A percentile compares a stretch with the other conserved stretches of the same genome.
Evolutionary conservation across 2,113 vertebrate species (phyloP).

Genomic region (Ploceus nigricollis): DNA sequence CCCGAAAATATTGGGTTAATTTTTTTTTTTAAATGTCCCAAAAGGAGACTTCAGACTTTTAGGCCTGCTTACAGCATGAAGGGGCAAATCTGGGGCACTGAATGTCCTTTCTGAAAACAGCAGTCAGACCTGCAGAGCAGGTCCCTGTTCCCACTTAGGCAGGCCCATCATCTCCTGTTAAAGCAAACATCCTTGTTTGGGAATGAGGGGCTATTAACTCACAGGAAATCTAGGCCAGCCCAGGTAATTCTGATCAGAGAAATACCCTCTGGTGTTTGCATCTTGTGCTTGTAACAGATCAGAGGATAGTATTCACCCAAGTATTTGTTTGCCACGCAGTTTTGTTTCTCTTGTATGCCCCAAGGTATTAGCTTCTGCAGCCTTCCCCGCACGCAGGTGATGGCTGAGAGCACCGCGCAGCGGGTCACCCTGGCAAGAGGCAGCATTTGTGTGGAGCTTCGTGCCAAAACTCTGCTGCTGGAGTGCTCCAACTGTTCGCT

Average conservation of each 20-base stretch:
- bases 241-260: not conserved
- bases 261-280: not conserved
- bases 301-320: not conserved
- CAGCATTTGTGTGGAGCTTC: not conserved
- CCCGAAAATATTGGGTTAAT: not conserved
- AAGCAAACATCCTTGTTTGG: not conserved
- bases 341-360: not conserved
- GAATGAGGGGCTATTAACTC: not conserved
- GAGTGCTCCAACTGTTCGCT: constrained; percentile 46
- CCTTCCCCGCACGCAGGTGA: not conserved
- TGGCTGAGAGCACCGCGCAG: not conserved
- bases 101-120: not conserved
- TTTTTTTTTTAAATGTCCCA: not conserved
- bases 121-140: not conserved
- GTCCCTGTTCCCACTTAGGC: no score
- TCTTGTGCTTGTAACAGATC: not conserved
- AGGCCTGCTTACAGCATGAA: not conserved
- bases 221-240: not conserved
- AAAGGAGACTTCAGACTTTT: not conserved
- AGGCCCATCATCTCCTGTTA: not conserved
- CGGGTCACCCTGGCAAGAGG: not conserved
- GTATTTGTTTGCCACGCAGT: not conserved
- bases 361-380: not conserved
- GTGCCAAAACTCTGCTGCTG: not conserved
- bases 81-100: not conserved